phyloP scores from a whole-genome alignment of 2,113 vertebrate species.

The Potamarius usumacintae region DNA sequence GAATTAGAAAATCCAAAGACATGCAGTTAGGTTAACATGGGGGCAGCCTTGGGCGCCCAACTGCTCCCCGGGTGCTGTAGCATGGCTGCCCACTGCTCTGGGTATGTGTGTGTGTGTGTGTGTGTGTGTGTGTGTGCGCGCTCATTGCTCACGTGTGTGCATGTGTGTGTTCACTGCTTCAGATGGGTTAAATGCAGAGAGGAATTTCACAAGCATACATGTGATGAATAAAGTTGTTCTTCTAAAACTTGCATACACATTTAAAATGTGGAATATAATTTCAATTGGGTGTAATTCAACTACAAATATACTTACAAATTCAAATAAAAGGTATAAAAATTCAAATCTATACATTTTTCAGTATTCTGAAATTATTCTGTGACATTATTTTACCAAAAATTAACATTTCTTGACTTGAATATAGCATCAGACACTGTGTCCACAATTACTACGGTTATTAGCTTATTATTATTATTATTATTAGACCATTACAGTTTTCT shows the following conservation, averaged over 20 bases:
- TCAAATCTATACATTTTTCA: neutral
- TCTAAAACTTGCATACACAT: neutral
- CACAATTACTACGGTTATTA: neutral
- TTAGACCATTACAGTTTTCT: constrained; percentile 6
- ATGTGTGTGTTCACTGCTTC: too few species aligned
- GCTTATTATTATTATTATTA: neutral
- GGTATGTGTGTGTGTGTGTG: too few species aligned
- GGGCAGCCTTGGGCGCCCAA: too few species aligned
- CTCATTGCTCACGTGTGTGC: too few species aligned
- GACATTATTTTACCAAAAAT: neutral
- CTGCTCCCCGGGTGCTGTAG: too few species aligned
- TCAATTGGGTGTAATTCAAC: neutral
- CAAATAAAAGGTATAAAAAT: neutral
- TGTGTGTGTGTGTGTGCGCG: too few species aligned
- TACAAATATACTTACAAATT: neutral
- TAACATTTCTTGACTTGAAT: neutral
- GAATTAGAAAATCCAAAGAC: too few species aligned
- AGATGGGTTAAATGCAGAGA: too few species aligned
- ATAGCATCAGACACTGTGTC: neutral
- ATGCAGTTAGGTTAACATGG: too few species aligned
- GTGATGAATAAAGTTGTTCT: too few species aligned
- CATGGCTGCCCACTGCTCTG: too few species aligned
- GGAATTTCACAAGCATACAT: too few species aligned
- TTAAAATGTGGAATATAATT: neutral
- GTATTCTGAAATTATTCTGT: neutral